Percentiles rank a stretch among this genome's conserved stretches.
Conservation (phyloP, 2,888 invertebrate genomes). For the Ophioninae sp. region DNA sequence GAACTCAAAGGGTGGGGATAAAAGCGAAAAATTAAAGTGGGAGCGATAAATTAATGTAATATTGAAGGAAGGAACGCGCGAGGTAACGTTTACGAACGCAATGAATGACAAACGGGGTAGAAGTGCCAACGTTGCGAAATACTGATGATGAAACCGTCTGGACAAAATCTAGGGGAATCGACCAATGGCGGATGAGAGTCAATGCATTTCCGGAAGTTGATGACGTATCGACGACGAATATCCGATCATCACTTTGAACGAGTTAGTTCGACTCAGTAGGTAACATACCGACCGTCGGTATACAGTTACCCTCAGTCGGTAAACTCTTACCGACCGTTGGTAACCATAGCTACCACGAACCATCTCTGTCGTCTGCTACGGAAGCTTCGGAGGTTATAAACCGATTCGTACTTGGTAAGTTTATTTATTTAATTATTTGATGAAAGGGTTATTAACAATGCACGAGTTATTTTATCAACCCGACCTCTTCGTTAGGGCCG, state of each 20-base stretch:
- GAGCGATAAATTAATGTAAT: constrained; percentile 23
- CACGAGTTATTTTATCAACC: neutral
- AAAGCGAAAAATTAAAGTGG: neutral
- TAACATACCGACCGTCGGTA: no score
- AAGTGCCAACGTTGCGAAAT: constrained; percentile 16
- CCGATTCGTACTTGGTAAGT: neutral
- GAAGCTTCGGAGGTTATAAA: neutral
- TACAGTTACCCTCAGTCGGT: neutral
- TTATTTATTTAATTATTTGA: neutral
- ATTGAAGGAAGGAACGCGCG: constrained; percentile 4
- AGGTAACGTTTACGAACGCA: constrained; percentile 26
- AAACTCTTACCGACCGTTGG: neutral
- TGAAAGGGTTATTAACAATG: neutral
- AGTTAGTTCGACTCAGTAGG: neutral
- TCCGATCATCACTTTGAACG: neutral
- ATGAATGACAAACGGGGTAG: constrained; percentile 18
- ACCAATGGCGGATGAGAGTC: neutral
- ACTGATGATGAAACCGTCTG: neutral
- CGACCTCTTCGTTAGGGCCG: neutral
- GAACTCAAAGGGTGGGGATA: neutral
- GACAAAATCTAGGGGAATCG: neutral
- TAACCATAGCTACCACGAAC: neutral
- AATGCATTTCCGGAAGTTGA: neutral
- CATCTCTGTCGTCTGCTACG: neutral
- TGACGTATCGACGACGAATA: no score